Evolutionary conservation across 2,113 vertebrate species (phyloP).

Genomic region (Ctenomys sociabilis): DNA sequence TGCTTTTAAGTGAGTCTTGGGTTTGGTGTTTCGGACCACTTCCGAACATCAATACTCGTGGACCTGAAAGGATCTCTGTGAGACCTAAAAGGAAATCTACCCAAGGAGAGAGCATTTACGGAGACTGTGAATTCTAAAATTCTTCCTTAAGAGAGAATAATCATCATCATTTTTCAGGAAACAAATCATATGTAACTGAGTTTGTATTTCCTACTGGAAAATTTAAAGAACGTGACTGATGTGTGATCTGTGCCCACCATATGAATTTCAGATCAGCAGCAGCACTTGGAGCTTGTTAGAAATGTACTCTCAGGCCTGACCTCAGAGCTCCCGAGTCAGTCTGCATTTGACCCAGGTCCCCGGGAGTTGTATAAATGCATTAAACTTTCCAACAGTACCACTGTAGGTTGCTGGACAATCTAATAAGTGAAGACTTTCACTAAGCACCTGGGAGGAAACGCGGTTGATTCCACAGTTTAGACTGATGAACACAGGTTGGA

Average conservation of each 20-base stretch:
- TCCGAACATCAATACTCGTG: conserved; percentile 67
- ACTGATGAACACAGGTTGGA: neutral
- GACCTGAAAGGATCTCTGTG: conserved; percentile 63
- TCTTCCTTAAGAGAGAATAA: conserved; percentile 16
- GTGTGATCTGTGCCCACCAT: no score
- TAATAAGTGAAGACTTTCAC: neutral
- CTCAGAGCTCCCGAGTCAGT: no score
- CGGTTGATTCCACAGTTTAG: neutral
- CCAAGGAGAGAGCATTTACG: no score
- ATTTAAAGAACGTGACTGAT: no score
- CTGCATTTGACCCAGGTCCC: neutral
- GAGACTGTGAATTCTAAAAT: conserved; percentile 43
- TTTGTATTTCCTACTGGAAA: no score
- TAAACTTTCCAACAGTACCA: neutral
- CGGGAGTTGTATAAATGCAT: no score
- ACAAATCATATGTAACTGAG: no score
- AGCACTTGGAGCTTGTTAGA: no score
- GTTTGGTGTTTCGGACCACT: conserved; percentile 66
- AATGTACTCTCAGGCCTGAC: no score
- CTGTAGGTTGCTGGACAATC: neutral
- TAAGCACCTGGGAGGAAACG: neutral
- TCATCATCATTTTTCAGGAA: conserved; percentile 39
- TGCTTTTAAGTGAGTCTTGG: conserved; percentile 66
- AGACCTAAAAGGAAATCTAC: no score
- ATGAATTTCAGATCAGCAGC: no score